These are phyloP conservation scores for Nematopogon swammerdamellus DNA, from an alignment of 2,888 invertebrate genomes.

Conservation along the genomic window DNA sequence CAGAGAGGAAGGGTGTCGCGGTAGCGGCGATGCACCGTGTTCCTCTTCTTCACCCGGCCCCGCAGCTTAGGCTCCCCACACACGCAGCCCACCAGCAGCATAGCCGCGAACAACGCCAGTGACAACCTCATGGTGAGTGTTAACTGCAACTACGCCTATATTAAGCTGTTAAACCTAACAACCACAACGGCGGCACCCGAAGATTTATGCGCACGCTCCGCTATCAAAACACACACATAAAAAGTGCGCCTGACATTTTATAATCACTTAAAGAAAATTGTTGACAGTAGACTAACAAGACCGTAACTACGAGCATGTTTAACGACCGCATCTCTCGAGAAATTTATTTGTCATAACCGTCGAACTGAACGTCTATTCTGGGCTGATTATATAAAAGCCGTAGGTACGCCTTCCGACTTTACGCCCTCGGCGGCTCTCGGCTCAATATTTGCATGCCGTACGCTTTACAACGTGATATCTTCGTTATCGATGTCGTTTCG, in stretches of 20 bases:
- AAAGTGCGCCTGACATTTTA: not conserved
- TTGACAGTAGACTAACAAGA: not conserved
- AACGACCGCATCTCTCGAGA: not conserved
- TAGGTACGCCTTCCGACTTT: not conserved
- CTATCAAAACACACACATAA: not conserved
- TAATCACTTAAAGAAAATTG: not conserved
- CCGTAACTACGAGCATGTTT: not conserved
- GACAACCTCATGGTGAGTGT: slow-evolving; percentile 33
- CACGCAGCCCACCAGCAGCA: slow-evolving; percentile 37
- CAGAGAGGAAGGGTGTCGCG: slow-evolving; percentile 42
- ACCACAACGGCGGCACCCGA: not conserved
- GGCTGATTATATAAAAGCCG: not conserved
- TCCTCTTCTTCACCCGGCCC: slow-evolving; percentile 48
- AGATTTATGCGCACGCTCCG: not conserved
- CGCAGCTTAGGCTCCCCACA: slow-evolving; percentile 43
- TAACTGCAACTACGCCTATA: not conserved
- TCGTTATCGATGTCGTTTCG: not conserved
- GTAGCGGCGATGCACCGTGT: slow-evolving; percentile 34
- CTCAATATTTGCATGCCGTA: not conserved
- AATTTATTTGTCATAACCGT: not conserved
- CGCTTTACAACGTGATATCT: not conserved
- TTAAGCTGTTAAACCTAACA: no score
- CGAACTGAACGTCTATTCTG: not conserved
- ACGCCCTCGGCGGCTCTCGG: not conserved
- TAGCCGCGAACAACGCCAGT: slow-evolving; percentile 42